Evolutionary conservation across 2,113 vertebrate species (phyloP).

Genomic region (Heterotis niloticus): DNA sequence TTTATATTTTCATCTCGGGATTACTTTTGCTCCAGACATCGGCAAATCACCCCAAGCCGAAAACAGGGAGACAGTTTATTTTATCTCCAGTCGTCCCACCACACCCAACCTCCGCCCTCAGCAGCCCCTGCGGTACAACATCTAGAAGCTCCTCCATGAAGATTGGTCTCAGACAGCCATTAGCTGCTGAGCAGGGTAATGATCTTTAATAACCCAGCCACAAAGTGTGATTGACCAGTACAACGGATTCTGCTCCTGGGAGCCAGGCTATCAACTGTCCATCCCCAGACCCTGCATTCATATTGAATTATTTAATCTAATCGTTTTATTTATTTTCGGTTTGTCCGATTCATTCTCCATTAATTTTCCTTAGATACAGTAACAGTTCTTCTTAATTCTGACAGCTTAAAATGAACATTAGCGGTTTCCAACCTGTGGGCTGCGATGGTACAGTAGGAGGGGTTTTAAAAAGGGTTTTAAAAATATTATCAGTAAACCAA

Average conservation of each 20-base stretch:
- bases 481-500: too few relatives aligned
- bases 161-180: not conserved
- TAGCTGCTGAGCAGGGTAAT: too few relatives aligned
- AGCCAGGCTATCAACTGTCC: slow-evolving; percentile 1
- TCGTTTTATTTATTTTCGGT: not conserved
- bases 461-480: too few relatives aligned
- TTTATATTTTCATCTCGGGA: slow-evolving; percentile 42
- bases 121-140: not conserved
- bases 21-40: slow-evolving; percentile 31
- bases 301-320: not conserved
- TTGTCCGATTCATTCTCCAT: not conserved
- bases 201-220: not conserved
- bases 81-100: slow-evolving; percentile 19
- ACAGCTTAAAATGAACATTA: not conserved
- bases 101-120: not conserved
- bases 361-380: too few relatives aligned
- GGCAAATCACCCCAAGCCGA: slow-evolving; percentile 43
- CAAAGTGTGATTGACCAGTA: not conserved
- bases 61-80: slow-evolving; percentile 22
- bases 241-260: not conserved
- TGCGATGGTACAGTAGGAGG: too few relatives aligned
- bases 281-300: not conserved
- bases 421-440: too few relatives aligned
- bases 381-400: not conserved
- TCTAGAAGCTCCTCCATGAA: not conserved